Conservation (phyloP, 2,113 vertebrate genomes). For the Prunella fulvescens region DNA sequence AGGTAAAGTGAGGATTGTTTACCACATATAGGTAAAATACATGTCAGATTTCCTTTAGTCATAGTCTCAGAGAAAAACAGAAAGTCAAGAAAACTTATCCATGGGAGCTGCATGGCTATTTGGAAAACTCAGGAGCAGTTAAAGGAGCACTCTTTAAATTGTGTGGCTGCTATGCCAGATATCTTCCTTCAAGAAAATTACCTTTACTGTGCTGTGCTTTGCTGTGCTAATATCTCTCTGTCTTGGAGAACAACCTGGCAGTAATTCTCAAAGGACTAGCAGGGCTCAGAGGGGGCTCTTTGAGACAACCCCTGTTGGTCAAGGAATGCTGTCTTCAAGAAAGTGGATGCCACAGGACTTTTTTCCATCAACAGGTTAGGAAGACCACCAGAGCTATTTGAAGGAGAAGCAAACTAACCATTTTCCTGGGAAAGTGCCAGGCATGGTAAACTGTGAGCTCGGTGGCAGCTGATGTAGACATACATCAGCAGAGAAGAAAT, state of each 20-base stretch:
- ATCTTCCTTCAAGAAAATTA: neutral
- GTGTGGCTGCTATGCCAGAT: neutral
- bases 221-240: neutral
- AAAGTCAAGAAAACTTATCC: neutral
- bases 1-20: neutral
- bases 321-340: neutral
- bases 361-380: neutral
- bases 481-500: neutral
- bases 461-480: neutral
- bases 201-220: rapidly evolving
- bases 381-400: neutral
- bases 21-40: neutral
- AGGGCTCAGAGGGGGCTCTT: neutral
- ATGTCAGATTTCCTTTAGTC: neutral
- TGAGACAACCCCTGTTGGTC: neutral
- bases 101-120: neutral
- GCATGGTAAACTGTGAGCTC: neutral
- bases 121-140: neutral
- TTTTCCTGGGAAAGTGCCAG: neutral
- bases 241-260: neutral
- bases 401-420: neutral
- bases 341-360: neutral
- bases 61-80: neutral
- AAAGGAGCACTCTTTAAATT: neutral
- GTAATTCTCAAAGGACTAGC: neutral